Evolutionary conservation across 2,888 invertebrate species (phyloP).

Genomic region (Liodrosophila aerea): DNA sequence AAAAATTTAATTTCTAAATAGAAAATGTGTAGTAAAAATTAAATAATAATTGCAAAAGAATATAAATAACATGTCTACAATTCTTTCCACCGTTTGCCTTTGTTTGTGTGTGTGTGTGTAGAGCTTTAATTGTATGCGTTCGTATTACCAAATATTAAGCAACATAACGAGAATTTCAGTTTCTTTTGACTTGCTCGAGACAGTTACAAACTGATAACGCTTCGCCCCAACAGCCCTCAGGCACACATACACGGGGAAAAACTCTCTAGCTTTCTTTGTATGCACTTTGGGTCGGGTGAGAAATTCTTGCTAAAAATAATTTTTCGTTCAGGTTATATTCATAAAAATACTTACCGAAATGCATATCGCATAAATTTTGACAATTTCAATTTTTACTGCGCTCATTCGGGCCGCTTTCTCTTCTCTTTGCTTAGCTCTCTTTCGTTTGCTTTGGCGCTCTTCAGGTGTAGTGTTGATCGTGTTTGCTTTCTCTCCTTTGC

Average conservation of each 20-base stretch:
- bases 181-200: slow-evolving; percentile 65
- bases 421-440: slow-evolving; percentile 3
- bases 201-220: slow-evolving; percentile 51
- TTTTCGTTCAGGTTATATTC: slow-evolving; percentile 38
- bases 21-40: no score
- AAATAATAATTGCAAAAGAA: no score
- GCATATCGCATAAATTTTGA: slow-evolving; percentile 53
- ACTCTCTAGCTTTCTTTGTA: slow-evolving; percentile 1
- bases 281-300: slow-evolving; percentile 9
- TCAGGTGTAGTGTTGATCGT: no score
- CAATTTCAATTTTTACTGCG: slow-evolving; percentile 11
- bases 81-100: slow-evolving; percentile 15
- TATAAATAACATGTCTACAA: no score
- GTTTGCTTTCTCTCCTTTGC: neutral
- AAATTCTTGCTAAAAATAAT: slow-evolving; percentile 55
- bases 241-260: slow-evolving; percentile 6
- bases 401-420: slow-evolving; percentile 2
- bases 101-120: slow-evolving; percentile 32
- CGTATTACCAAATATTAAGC: slow-evolving; percentile 77
- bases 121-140: slow-evolving; percentile 38
- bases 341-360: slow-evolving; percentile 52
- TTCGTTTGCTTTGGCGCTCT: no score
- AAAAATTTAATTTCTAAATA: no score
- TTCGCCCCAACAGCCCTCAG: slow-evolving; percentile 3
- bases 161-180: slow-evolving; percentile 75